Evolutionary conservation across 2,113 vertebrate species (phyloP).

Genomic region (Toxostoma redivivum): DNA sequence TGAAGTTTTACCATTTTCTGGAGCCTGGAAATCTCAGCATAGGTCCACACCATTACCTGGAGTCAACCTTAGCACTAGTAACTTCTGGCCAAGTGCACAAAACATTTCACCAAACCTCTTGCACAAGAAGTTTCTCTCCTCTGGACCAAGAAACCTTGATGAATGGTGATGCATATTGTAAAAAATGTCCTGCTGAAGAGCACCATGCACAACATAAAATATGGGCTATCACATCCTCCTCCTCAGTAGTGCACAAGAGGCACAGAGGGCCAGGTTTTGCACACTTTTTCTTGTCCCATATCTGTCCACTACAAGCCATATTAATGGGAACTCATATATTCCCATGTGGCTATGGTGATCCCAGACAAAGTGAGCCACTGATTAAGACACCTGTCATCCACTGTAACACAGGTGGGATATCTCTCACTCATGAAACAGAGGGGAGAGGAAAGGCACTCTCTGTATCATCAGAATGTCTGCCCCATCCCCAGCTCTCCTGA

Average conservation of each 20-base stretch:
- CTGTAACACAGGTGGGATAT: fast-evolving
- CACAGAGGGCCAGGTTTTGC: background rate
- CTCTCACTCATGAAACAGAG: background rate
- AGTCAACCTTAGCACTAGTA: background rate
- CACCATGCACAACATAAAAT: background rate
- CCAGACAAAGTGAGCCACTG: background rate
- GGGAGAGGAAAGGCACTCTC: background rate
- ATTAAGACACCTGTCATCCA: background rate
- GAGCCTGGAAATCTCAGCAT: background rate
- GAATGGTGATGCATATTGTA: background rate
- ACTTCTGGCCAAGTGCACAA: background rate
- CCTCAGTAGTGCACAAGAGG: background rate
- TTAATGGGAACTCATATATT: background rate
- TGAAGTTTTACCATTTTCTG: background rate
- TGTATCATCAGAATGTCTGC: background rate
- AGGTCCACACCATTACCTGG: background rate
- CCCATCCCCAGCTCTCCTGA: background rate
- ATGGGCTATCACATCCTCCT: background rate
- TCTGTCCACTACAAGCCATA: background rate
- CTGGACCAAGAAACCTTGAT: background rate
- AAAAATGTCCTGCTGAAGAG: background rate
- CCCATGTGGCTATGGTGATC: fast-evolving
- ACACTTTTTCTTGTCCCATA: background rate
- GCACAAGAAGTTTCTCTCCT: background rate
- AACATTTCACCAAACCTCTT: background rate